Evolutionary conservation across 2,797 vertebrate genomes (phyloP).

Genomic region (Alectoris magna): DNA sequence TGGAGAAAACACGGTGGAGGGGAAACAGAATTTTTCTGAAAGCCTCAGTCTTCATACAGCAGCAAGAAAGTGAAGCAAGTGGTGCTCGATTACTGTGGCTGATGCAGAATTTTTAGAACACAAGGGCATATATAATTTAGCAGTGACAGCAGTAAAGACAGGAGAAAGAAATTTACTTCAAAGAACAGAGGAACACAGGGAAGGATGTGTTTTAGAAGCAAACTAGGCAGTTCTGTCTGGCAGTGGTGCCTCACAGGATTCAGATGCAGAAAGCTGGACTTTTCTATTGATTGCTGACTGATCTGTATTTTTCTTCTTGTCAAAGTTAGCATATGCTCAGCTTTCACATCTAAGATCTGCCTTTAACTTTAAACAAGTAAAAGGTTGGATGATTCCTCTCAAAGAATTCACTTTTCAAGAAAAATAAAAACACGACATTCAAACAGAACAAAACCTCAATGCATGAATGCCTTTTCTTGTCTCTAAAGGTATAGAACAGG

Average conservation of each 20-base stretch:
- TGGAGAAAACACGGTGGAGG: not conserved
- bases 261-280: conserved; percentile 20
- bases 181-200: conserved; percentile 30
- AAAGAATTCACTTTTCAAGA: conserved; percentile 10
- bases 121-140: conserved; percentile 53
- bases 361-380: conserved; percentile 40
- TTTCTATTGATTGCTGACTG: conserved; percentile 31
- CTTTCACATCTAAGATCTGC: conserved; percentile 47
- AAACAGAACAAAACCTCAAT: not conserved
- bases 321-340: conserved; percentile 15
- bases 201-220: conserved; percentile 41
- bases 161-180: conserved; percentile 57
- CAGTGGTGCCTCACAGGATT: conserved; percentile 2
- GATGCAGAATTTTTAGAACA: conserved; percentile 46
- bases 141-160: conserved; percentile 7
- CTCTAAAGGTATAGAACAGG: not conserved
- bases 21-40: not conserved
- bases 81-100: not conserved
- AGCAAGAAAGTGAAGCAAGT: conserved; percentile 4
- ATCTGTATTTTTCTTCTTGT: conserved; percentile 23
- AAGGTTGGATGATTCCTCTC: not conserved
- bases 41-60: not conserved
- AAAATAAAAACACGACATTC: not conserved
- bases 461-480: not conserved
- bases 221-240: conserved; percentile 23